These are phyloP conservation scores for Silurus lanzhouensis DNA, from an alignment of 2,797 vertebrate genomes.

Conservation along the genomic window DNA sequence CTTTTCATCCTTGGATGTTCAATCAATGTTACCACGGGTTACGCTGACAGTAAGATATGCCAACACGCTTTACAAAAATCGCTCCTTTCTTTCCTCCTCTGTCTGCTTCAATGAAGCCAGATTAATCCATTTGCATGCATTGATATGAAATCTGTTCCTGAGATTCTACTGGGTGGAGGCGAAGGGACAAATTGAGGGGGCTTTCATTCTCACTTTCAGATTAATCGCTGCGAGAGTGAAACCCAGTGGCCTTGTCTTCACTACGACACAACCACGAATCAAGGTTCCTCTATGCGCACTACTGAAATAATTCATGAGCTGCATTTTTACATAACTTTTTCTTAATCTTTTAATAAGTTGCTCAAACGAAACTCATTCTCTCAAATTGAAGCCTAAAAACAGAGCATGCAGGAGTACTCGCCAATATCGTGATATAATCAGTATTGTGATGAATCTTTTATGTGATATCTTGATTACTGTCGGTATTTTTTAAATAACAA, in stretches of 20 bases:
- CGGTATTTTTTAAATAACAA: background rate
- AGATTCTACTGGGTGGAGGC: slow-evolving; percentile 52
- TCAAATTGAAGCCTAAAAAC: background rate
- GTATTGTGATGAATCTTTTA: background rate
- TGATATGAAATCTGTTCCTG: slow-evolving; percentile 54
- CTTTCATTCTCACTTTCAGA: slow-evolving; percentile 44
- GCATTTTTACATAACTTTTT: background rate
- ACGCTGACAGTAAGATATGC: slow-evolving; percentile 53
- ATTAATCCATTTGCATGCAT: slow-evolving; percentile 57
- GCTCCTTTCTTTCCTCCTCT: slow-evolving; percentile 48
- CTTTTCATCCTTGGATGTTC: slow-evolving; percentile 60
- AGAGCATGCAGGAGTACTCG: background rate
- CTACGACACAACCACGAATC: slow-evolving; percentile 18
- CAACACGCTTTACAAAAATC: slow-evolving; percentile 49
- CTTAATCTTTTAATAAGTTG: slow-evolving; percentile 3
- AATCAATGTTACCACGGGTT: slow-evolving; percentile 57
- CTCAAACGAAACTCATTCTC: background rate
- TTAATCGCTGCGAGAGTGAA: slow-evolving; percentile 47
- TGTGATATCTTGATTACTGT: background rate
- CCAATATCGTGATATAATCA: background rate
- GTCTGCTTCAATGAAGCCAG: slow-evolving; percentile 61
- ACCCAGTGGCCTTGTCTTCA: slow-evolving; percentile 33
- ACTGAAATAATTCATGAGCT: slow-evolving; percentile 34
- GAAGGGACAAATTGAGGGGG: slow-evolving; percentile 45
- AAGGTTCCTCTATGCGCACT: slow-evolving; percentile 35